phyloP scores from a whole-genome alignment of 2,113 vertebrate species.

The Canis aureus region DNA sequence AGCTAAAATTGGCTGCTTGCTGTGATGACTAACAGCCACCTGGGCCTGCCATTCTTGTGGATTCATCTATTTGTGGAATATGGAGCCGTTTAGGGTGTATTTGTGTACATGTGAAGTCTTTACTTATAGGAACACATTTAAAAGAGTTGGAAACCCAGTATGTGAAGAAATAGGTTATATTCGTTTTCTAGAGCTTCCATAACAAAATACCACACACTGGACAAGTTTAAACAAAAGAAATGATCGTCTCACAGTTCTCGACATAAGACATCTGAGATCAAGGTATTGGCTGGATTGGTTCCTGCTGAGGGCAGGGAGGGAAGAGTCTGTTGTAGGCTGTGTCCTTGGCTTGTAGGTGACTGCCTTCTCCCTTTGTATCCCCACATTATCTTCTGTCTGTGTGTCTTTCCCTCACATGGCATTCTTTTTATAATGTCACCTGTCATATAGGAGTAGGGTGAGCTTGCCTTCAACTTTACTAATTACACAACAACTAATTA shows the following conservation, averaged over 20 bases:
- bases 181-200: not conserved
- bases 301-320: not conserved
- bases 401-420: not conserved
- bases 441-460: not conserved
- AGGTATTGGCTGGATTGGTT: not conserved
- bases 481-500: not conserved
- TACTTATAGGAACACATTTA: not conserved
- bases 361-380: fast-evolving
- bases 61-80: slow-evolving; percentile 65
- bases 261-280: not conserved
- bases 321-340: not conserved
- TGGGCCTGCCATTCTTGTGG: slow-evolving; percentile 57
- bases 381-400: not conserved
- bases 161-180: not conserved
- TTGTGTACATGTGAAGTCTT: not conserved
- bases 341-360: not conserved
- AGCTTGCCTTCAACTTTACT: not conserved
- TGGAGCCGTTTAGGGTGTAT: not conserved
- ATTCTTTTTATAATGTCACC: not conserved
- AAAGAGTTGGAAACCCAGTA: slow-evolving; percentile 10
- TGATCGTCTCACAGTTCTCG: not conserved
- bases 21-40: slow-evolving; percentile 75
- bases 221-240: not conserved
- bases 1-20: slow-evolving; percentile 59
- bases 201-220: too few relatives aligned